Percentiles rank a stretch among this genome's conserved stretches.
Evolutionary conservation across 2,888 invertebrate genomes (phyloP).

Genomic region (Lingula anatina): DNA sequence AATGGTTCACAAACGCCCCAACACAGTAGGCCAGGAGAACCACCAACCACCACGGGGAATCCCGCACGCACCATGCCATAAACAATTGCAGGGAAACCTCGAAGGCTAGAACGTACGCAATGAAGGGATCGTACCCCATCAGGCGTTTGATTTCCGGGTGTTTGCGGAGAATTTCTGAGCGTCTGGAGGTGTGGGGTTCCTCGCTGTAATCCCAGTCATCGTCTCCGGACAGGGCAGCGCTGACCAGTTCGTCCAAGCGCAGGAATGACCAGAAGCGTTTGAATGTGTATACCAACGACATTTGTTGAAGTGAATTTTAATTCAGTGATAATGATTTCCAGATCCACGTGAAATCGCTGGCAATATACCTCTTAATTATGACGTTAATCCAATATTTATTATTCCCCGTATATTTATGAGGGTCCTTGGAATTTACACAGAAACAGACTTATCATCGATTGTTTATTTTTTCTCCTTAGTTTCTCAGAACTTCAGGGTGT

Average conservation of each 20-base stretch:
- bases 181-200: constrained; percentile 90
- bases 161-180: constrained; percentile 81
- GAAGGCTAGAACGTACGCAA: constrained; percentile 29
- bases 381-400: not conserved
- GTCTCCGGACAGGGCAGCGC: no score
- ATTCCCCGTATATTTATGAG: no score
- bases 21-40: constrained; percentile 34
- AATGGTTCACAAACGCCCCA: constrained; percentile 48
- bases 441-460: no score
- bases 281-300: no score
- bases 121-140: constrained; percentile 47
- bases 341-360: not conserved
- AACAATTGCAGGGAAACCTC: constrained; percentile 36
- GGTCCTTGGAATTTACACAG: no score
- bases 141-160: constrained; percentile 51
- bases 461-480: no score
- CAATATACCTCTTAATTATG: no score
- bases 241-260: no score
- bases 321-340: no score
- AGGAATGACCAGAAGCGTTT: no score
- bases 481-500: no score
- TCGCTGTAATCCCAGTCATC: constrained; percentile 86
- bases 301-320: no score
- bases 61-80: constrained; percentile 29
- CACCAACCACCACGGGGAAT: constrained; percentile 35